These are phyloP conservation scores for Diogma glabrata DNA, from an alignment of 2,888 invertebrate species.

Conservation along the genomic window DNA sequence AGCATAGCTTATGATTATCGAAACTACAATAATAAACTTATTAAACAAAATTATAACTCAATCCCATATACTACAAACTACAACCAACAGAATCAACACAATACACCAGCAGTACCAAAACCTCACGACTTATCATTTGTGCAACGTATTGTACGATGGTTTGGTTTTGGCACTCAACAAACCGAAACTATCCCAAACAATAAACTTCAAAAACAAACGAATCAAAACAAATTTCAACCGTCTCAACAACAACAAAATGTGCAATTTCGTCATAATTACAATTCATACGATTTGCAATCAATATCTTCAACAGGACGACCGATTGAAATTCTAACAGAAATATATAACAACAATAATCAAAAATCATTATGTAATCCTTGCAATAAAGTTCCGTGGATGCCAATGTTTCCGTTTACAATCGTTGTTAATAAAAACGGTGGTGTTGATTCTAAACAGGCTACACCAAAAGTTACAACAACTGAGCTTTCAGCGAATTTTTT, in stretches of 20 bases:
- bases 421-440: not conserved
- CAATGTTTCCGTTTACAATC: conserved; percentile 39
- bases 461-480: conserved; percentile 4
- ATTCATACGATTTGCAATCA: not conserved
- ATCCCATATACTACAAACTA: not conserved
- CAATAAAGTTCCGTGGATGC: conserved; percentile 72
- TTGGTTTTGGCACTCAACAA: conserved; percentile 26
- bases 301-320: not conserved
- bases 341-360: not conserved
- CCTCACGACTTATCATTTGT: conserved; percentile 28
- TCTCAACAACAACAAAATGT: not conserved
- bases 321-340: not conserved
- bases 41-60: not conserved
- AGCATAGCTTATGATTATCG: conserved; percentile 12
- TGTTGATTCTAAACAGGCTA: conserved; percentile 2
- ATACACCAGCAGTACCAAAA: conserved; percentile 18
- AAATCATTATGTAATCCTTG: conserved; percentile 59
- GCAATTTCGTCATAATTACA: not conserved
- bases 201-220: conserved; percentile 15
- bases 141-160: conserved; percentile 35
- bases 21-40: not conserved
- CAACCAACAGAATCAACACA: conserved; percentile 15
- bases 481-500: too few species aligned
- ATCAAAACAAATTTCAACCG: conserved; percentile 15
- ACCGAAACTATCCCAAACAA: not conserved